phyloP scores from a whole-genome alignment of 2,113 vertebrate genomes.

The Tachycineta bicolor region DNA sequence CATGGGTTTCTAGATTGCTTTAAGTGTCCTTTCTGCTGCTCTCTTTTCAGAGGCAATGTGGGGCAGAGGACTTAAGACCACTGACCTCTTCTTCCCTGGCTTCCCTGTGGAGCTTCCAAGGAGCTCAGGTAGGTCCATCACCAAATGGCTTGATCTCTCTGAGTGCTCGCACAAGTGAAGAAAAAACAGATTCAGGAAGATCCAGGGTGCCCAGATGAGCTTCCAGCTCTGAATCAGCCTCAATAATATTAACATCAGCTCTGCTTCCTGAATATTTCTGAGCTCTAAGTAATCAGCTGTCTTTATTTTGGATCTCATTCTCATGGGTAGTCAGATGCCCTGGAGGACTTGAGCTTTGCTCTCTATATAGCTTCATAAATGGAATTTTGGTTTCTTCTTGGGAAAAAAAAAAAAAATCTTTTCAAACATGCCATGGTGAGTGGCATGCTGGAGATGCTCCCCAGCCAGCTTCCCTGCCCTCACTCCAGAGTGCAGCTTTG shows the following conservation, averaged over 20 bases:
- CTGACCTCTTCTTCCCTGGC: background rate
- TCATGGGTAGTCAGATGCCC: background rate
- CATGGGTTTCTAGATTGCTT: background rate
- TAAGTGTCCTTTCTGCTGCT: background rate
- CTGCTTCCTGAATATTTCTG: background rate
- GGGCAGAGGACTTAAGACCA: background rate
- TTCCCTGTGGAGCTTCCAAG: background rate
- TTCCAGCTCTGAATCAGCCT: background rate
- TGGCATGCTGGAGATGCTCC: background rate
- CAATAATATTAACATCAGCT: background rate
- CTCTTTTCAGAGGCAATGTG: background rate
- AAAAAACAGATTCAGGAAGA: background rate
- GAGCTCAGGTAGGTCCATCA: background rate
- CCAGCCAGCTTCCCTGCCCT: background rate
- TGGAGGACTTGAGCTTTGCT: background rate
- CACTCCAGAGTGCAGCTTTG: background rate
- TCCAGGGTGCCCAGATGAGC: background rate
- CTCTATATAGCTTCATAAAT: background rate
- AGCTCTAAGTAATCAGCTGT: background rate
- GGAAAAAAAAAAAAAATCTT: background rate
- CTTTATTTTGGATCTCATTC: background rate
- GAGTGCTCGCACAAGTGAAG: background rate
- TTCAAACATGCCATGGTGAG: background rate
- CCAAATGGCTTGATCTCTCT: background rate
- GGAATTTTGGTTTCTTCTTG: background rate